Base-by-base conservation (phyloP, 2,888 invertebrate species). In the Melolontha melolontha region DNA sequence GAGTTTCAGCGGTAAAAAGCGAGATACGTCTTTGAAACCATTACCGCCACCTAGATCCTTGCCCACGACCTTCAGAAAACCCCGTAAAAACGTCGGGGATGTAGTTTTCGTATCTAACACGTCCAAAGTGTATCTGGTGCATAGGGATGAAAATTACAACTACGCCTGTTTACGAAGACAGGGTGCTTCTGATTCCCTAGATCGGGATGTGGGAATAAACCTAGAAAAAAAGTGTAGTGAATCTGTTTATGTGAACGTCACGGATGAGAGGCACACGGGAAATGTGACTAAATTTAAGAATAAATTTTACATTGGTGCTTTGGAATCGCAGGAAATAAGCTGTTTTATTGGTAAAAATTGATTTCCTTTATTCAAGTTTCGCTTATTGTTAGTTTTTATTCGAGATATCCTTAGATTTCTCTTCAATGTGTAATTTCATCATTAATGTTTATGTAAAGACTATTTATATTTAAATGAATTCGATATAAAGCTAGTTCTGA, bases 101-200 rank as follows among this genome's bases (percentile, higher is more conserved):
- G 85, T 86, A 83, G 88, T 89, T 70, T 87, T 83, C 74, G 84
- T 89, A 75, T 84, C 88, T 14, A 88, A 88, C 22, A 84, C 87
- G 49, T 86, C 88, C 65, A 85, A 80, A 74, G 85, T 88, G 64
- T 87, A 87, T 78, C 81, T 89, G 17, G 78, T 78, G 47, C 78
- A 71, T 66, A 68, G 54, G 16, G 79, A 80, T 51, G 59, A 70
- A 8, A 70, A 70, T 40, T 64, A 51, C 64, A 51, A 67, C 27
- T 47, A 52, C 22, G 51, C 54, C 47, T 69, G 68, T 41, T 39
- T 59, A 34, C 42, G 42, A 49, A 71, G 34, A 50, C 49, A 17
- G 34, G 12, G 10, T 17, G 39, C 42, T 41, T 11, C 17, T 67
- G 22, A 62, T 47, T 16, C 1, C 5, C 11, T 16, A 6, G 17